Base-by-base conservation (phyloP, 1,140 invertebrate genomes). In the Drosophila murphyi region DNA sequence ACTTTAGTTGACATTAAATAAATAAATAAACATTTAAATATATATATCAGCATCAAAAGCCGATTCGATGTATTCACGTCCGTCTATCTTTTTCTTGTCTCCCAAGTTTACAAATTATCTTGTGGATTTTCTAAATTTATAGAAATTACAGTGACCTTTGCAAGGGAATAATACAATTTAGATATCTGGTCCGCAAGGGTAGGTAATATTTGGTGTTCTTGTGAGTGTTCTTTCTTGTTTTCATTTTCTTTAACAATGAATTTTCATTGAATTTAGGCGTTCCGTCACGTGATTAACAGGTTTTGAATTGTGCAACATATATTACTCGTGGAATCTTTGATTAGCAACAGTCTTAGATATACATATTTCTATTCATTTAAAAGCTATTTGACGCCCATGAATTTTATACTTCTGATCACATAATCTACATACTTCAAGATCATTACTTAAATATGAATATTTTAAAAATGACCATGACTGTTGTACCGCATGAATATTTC, bases 251-350 rank as follows among this genome's bases (percentile, higher is more conserved):
- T 12, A 48, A 31, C 52, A 31, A n/a, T 41, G 45, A 55, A 47
- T 65, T 65, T 47, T 31, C 5, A 45, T 65, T 56, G 5, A 29
- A 39, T 57, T 59, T 39, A 31, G 32, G 34, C 45, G 20, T 2
- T 6, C 7, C 4, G 20, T 68, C 64, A 68, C n/a, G 55, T 59
- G 64, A 68, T 31, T 4, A 50, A 48, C 64, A 31, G 43, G 34
- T 68, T 68, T 50, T 20, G 1, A 50, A 3, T n/a, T 12, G 1
- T 28, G 4, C 45, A 48, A 32, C 47, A 32, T 62, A 34, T 34
- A 37, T 45, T 6, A 29, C 32, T 47, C 31, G 20, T 7, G 29
- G 51, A 64, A 34, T 32, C 10, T 43, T 6, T n/a, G n/a, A 12
- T 54, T 45, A 31, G 28, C 5, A 63, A 52, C 20, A 28, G 29